phyloP scores from a whole-genome alignment of 2,888 invertebrate species.

The Diaprepes abbreviatus region DNA sequence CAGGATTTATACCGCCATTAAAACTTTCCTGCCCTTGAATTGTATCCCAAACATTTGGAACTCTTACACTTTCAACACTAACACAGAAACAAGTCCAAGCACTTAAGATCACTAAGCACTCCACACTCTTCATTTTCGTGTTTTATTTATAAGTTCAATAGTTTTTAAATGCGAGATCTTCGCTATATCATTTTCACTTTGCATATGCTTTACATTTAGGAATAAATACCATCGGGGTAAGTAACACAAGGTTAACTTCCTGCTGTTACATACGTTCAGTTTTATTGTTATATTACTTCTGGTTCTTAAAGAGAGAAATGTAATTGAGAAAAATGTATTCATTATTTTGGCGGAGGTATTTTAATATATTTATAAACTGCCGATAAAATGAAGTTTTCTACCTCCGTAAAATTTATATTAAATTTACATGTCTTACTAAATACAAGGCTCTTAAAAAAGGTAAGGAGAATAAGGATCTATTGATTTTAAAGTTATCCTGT shows the following conservation, averaged over 20 bases:
- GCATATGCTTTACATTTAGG: neutral
- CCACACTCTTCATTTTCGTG: conserved; percentile 19
- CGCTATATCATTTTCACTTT: conserved; percentile 13
- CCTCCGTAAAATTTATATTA: no score
- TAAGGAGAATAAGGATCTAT: no score
- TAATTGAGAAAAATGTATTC: neutral
- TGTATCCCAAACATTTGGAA: conserved; percentile 27
- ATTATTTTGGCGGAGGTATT: no score
- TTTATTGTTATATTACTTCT: neutral
- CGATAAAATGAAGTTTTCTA: no score
- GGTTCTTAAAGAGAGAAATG: conserved; percentile 3
- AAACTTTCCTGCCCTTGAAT: neutral
- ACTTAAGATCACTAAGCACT: conserved; percentile 21
- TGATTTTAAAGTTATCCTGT: no score
- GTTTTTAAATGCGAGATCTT: conserved; percentile 4
- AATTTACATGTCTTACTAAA: no score
- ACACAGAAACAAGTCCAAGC: conserved; percentile 23
- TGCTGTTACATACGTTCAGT: neutral
- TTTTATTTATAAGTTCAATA: neutral
- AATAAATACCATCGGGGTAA: neutral
- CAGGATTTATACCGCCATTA: neutral
- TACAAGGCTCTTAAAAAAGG: no score
- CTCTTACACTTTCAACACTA: conserved; percentile 12
- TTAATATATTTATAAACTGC: neutral
- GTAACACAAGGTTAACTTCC: neutral